Base-by-base conservation (phyloP, 2,113 vertebrate genomes). In the Pluvialis apricaria region DNA sequence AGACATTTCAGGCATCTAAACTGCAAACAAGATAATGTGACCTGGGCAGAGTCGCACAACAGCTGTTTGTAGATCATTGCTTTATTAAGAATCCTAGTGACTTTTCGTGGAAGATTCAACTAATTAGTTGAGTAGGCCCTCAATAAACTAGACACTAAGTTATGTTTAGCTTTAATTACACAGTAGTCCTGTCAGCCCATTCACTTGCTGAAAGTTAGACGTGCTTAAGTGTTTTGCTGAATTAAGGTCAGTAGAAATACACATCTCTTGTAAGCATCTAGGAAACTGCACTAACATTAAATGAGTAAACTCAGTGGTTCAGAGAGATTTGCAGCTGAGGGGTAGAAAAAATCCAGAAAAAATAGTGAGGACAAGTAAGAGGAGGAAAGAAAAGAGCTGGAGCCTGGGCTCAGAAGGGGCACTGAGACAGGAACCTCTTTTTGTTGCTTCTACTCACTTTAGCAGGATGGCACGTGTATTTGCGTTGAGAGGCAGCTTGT, bases 21-120 rank as follows among this genome's bases (percentile, higher is more conserved):
- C 93, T 97, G 94, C 95, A 94, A 97, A 97, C 91, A 95, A 93
- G 97, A 96, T 96, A 95, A 97, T 91, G 79, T 93, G 93, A 97
- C 90, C 91, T 83, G 89, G 87, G 91, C 84, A 95, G 86, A 92
- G 94, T 34, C 84, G 86, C 51, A 79, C 75, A 68, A 36, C 96
- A 97, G 94, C 96, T 97, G 96, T 55, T 73, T 40, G 36, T 24
- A 15, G 49, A 66, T 42, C 31, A 8, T 34, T 79, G 84, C 91
- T 95, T 95, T 87, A 90, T 82, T 82, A 80, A 95, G 78, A 71
- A 85, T 87, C 88, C 80, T 51, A 25, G 62, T 70, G 51, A 73
- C 77, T 95, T 96, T 83, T 88, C 12, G 45, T 87, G 78, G 81
- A 91, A 86, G 91, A 90, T 88, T 92, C 92, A 96, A 81, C 87